phyloP scores from a whole-genome alignment of 2,797 vertebrate genomes.

The Gymnothorax javanicus region DNA sequence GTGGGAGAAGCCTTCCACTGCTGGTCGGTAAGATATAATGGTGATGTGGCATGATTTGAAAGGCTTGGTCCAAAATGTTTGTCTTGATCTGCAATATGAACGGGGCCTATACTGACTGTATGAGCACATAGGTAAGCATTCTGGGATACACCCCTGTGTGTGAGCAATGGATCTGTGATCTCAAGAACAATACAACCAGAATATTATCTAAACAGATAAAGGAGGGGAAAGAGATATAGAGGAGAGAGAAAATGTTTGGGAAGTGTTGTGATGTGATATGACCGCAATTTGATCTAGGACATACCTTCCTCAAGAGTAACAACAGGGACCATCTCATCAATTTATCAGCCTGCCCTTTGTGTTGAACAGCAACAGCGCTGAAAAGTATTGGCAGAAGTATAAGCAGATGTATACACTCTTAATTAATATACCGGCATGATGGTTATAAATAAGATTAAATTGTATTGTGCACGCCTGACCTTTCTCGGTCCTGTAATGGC shows the following conservation, averaged over 20 bases:
- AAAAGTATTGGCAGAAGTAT: neutral
- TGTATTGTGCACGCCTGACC: constrained; percentile 5
- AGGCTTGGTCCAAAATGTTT: too few species aligned
- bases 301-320: neutral
- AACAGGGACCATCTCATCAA: neutral
- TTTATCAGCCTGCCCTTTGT: neutral
- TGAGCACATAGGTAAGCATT: too few species aligned
- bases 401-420: neutral
- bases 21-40: too few species aligned
- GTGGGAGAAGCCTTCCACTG: too few species aligned
- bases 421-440: constrained; percentile 1
- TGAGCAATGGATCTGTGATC: too few species aligned
- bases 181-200: too few species aligned
- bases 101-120: too few species aligned
- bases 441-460: neutral
- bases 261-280: neutral
- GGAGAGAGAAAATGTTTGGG: too few species aligned
- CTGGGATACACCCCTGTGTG: too few species aligned
- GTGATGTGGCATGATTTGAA: too few species aligned
- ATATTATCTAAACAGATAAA: too few species aligned
- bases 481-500: neutral
- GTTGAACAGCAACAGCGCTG: neutral
- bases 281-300: neutral
- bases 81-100: too few species aligned
- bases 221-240: neutral